Base-by-base conservation (phyloP, 1,140 invertebrate genomes). In the Mya arenaria region DNA sequence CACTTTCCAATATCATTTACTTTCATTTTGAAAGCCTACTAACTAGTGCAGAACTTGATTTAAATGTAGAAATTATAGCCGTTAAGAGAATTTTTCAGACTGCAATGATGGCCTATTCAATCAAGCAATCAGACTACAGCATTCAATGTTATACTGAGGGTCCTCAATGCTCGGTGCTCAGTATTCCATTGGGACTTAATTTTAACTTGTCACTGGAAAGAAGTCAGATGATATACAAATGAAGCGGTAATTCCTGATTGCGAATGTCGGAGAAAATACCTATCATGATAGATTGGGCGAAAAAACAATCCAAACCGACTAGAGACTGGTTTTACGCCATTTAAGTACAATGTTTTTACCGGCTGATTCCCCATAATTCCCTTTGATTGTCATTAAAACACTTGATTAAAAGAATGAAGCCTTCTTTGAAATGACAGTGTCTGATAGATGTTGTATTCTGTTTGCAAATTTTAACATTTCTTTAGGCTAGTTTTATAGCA, bases 201-300 rank as follows among this genome's bases (percentile, higher is more conserved):
- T 69, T 52, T 69, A 52, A 69, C 66, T 69, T 69, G 36, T 68
- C 48, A 30, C 5, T 60, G 19, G 15, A 13, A 34, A 52, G 48
- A 60, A 41, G 56, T 74, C 73, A 75, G 36, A 41, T 65, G 56
- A 75, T 65, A 62, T 75, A 75, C 60, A 63, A 75, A 63, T 75
- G 36, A 65, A 65, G 37, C n/a, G 15, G 60, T 30, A 41, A 75
- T 75, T 75, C 28, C 39, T 36, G 62, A 34, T n/a, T 52, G 48
- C 19, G 25, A 52, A 52, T 23, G 48, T 17, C 23, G 6, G 13
- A 36, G 62, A 65, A 34, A 34, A 36, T 36, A 65, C 28, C n/a
- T 28, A 65, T 65, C 62, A 65, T 34, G 62, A 13, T 6, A 8
- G 62, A 65, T 60, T 63, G 28, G 73, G 63, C 73, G 62, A 60